Evolutionary conservation across 2,888 invertebrate species (phyloP), one percentile per base, ranked within the genome.

Genomic region (Tetramorium bicarinatum): DNA sequence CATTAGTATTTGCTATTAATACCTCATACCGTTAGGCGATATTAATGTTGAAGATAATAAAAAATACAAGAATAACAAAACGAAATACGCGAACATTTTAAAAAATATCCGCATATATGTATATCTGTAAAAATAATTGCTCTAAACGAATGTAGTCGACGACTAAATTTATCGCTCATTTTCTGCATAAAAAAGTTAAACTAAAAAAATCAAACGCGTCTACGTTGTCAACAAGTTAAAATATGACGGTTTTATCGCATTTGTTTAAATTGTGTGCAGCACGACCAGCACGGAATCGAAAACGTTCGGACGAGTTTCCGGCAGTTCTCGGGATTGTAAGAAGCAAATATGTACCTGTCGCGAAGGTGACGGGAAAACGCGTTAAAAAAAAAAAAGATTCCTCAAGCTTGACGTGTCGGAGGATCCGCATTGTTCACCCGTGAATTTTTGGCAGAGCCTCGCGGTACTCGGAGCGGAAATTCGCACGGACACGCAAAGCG

Each of bases 281-380:
- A 25, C 34, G 29, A 82, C 11, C 7, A 79, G 59, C 38, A 44
- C 9, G 41, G 61, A 29, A 62, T 4, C 75, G 9, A 34, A 47
- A 1, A 47, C 38, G 59, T 83, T 66, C 9, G 38, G 21, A 25
- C 66, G 6, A 21, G n/a, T 52, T 47, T 54, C 52, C 11, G n/a
- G 7, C n/a, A 64, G 21, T 25, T 47, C 67, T 2, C 69, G 34
- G 25, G 41, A 47, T 34, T 3, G 8, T 29, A 69, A 38, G n/a
- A 54, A 47, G 11, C 72, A 61, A 38, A 76, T 25, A 47, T 89
- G 88, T 79, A 54, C 74, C 41, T 89, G 89, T 47, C 15, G 11
- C 6, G 38, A 25, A 67, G 25, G 41, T 82, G 15, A 56, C 25
- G 72, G 29, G 25, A 49, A 56, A 69, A 21, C 0, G 54, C 6